Conservation (phyloP, 2,888 invertebrate species). For the Habrosyne pyritoides region DNA sequence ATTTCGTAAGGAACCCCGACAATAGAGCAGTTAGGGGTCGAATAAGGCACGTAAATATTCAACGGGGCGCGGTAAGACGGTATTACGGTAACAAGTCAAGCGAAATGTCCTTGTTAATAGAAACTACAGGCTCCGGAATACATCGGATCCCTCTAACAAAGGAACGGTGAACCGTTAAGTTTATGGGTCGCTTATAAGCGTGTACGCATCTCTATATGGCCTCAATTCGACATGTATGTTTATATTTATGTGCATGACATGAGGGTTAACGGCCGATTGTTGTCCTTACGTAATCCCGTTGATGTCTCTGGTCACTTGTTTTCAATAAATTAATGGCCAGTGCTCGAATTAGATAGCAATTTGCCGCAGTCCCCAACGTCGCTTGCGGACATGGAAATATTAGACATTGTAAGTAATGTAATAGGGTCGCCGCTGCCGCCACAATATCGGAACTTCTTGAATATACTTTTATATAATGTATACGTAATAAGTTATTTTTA, state of each 20-base stretch:
- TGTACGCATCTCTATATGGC: constrained; percentile 31
- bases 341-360: constrained; percentile 50
- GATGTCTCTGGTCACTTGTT: constrained; percentile 45
- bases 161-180: constrained; percentile 35
- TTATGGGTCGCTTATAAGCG: constrained; percentile 26
- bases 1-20: constrained; percentile 11
- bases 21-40: constrained; percentile 31
- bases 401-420: constrained; percentile 24
- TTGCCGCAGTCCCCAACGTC: constrained; percentile 31
- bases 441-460: neutral
- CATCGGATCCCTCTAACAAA: constrained; percentile 24
- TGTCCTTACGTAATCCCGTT: constrained; percentile 36
- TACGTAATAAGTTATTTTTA: neutral
- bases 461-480: neutral
- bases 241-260: constrained; percentile 26
- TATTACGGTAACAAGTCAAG: constrained; percentile 39
- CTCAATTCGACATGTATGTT: constrained; percentile 8
- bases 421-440: neutral
- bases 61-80: constrained; percentile 24
- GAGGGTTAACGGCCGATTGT: constrained; percentile 28
- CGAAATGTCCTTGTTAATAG: constrained; percentile 52
- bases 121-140: constrained; percentile 31
- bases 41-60: constrained; percentile 43
- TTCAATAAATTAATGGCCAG: constrained; percentile 52
- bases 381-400: constrained; percentile 31